These are phyloP conservation scores for Lysiphlebus fabarum DNA, from an alignment of 1,140 invertebrate genomes.

Conservation along the genomic window DNA sequence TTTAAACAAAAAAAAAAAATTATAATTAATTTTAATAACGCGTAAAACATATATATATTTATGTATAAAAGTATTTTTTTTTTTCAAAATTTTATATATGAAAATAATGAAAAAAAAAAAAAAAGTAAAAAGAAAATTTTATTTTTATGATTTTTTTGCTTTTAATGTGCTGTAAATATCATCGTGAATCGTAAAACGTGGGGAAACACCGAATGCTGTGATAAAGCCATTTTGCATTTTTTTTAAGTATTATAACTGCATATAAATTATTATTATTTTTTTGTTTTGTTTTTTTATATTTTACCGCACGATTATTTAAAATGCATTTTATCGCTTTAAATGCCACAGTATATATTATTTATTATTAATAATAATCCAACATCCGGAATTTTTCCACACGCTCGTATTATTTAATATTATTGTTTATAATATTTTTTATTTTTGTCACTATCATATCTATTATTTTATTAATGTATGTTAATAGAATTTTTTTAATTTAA, in stretches of 20 bases:
- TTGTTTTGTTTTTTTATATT: not conserved
- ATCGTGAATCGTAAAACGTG: not conserved
- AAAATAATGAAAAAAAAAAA: no score
- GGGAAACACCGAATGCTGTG: constrained; percentile 1
- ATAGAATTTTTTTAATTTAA: constrained; percentile 46
- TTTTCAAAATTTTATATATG: no score
- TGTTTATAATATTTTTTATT: constrained; percentile 17
- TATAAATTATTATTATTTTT: not conserved
- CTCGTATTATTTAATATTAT: constrained; percentile 18
- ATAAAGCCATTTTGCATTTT: not conserved
- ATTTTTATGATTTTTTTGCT: constrained; percentile 14
- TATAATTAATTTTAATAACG: no score
- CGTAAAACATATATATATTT: no score
- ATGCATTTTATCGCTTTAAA: constrained; percentile 7
- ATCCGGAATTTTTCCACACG: constrained; percentile 3
- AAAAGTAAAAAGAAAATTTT: no score
- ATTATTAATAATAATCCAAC: constrained; percentile 1
- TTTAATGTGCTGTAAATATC: constrained; percentile 17
- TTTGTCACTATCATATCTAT: constrained; percentile 27
- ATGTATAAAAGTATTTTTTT: no score
- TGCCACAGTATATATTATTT: not conserved
- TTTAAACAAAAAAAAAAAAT: no score
- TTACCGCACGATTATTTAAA: constrained; percentile 5
- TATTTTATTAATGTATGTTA: constrained; percentile 41
- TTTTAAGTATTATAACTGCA: constrained; percentile 1